These are phyloP conservation scores for Resseliella maxima DNA, from an alignment of 2,888 invertebrate genomes.

Conservation along the genomic window DNA sequence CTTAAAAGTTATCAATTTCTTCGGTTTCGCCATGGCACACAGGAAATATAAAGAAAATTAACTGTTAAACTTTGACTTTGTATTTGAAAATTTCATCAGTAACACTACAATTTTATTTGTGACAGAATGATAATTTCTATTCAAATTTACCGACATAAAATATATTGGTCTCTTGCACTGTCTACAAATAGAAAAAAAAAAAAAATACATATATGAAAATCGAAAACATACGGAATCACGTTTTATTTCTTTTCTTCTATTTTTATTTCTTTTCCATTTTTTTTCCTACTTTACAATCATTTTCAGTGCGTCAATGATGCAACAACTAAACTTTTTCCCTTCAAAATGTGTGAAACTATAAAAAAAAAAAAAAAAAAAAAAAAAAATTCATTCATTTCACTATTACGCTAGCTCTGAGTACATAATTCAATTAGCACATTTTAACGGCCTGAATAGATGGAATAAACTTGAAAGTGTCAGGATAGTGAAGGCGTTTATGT, in stretches of 20 bases:
- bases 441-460: background rate
- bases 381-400: background rate
- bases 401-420: background rate
- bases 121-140: background rate
- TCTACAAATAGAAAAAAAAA: background rate
- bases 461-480: background rate
- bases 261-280: too few species aligned
- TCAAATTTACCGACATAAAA: background rate
- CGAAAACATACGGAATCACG: too few species aligned
- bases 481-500: background rate
- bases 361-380: background rate
- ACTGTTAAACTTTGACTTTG: background rate
- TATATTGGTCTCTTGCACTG: too few species aligned
- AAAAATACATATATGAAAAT: too few species aligned
- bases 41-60: background rate
- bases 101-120: background rate
- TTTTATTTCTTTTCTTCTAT: too few species aligned
- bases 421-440: conserved; percentile 45
- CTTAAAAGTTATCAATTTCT: background rate
- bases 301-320: too few species aligned
- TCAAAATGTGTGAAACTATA: background rate
- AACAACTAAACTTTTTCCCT: too few species aligned
- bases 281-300: too few species aligned
- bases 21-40: background rate
- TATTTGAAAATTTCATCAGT: background rate